Percentiles rank a stretch among this genome's conserved stretches.
Evolutionary conservation across 2,113 vertebrate genomes (phyloP).

Genomic region (Bucco capensis): DNA sequence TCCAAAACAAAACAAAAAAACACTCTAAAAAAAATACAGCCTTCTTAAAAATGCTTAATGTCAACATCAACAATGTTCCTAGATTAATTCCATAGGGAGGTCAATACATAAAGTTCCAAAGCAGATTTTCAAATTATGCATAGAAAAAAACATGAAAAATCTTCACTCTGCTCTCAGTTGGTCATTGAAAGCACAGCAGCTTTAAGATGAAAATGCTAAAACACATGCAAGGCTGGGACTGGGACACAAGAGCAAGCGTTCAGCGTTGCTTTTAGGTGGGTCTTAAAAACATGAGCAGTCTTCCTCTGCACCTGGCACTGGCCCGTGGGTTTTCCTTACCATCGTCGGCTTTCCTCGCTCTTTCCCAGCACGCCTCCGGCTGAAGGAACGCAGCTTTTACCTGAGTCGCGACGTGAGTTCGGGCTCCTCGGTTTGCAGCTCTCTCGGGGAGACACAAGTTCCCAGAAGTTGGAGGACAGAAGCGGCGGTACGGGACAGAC

Average conservation of each 20-base stretch:
- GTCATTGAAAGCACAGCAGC: neutral
- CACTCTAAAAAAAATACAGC: neutral
- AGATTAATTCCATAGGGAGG: neutral
- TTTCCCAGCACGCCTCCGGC: neutral
- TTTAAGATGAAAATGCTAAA: neutral
- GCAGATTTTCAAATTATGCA: neutral
- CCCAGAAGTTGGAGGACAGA: neutral
- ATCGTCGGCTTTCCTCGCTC: neutral
- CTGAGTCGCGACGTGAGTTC: neutral
- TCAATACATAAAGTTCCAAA: neutral
- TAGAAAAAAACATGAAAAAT: neutral
- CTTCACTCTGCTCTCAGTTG: neutral
- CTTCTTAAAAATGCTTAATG: neutral
- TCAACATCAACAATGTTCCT: neutral
- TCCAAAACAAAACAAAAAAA: too few relatives aligned
- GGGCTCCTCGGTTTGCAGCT: neutral
- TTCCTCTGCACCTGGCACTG: neutral
- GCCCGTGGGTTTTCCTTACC: neutral
- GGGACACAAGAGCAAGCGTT: neutral
- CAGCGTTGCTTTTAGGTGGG: neutral
- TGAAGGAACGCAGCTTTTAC: neutral
- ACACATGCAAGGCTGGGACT: neutral
- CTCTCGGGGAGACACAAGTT: neutral
- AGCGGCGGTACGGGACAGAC: neutral
- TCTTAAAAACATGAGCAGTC: fast-evolving